Evolutionary conservation across 2,113 vertebrate species (phyloP), one percentile per base, ranked within the genome.

Genomic region (Trematocara unimaculatum): DNA sequence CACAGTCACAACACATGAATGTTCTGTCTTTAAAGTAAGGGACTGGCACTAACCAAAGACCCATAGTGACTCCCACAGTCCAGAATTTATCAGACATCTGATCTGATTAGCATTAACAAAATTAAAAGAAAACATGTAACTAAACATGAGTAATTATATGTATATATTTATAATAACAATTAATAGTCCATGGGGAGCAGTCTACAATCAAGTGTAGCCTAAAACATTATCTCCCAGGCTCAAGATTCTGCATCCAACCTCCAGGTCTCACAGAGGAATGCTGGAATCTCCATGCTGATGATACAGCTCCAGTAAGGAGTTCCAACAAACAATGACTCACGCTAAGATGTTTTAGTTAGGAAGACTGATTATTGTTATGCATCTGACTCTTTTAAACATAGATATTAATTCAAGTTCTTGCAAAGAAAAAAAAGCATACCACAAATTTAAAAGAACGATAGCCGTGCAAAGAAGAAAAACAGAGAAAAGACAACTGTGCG

Each of bases 241-340:
- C 95, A 92, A 97, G 93, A 96, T 96, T 97, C 96, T 96, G 95
- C 96, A 96, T 94, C 81, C 91, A 95, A 89, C 89, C 96, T 96
- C 94, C 92, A 96, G 94, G 95, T 97, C 96, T 97, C 96, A 95
- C 96, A 95, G 90, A 93, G 93, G 91, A 95, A 95, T 7, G 95
- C 89, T 96, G 95, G 95, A 97, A 96, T 96, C 94, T 95, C 93
- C 92, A 95, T 92, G 93, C 94, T 92, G 92, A 94, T 94, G 95
- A 94, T 90, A 89, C 91, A 60, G 94, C 94, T 89, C 94, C 91
- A 92, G 94, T 95, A 95, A 31, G 70, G 42, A 64, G 93, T 93
- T 89, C 94, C 91, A 92, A 94, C 94, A 95, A 94, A 96, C 95
- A 95, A 94, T 94, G 94, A 95, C 87, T 96, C 95, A 95, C 81